These are phyloP conservation scores for Harmothoe impar DNA, from an alignment of 2,888 invertebrate genomes.

Conservation along the genomic window DNA sequence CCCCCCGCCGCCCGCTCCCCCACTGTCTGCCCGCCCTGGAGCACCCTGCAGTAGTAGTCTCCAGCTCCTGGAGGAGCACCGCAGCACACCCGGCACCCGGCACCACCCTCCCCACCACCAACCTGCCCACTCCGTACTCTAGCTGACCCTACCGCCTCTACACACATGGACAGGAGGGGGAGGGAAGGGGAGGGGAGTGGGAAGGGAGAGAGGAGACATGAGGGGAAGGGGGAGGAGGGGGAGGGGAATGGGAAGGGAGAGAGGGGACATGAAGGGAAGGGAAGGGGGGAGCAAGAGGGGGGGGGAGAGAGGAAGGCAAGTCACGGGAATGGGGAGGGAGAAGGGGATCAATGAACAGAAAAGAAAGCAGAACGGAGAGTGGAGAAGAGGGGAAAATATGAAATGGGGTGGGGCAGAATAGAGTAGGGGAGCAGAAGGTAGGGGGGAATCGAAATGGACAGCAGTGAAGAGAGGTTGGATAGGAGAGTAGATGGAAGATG, in stretches of 20 bases:
- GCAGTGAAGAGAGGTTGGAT: too few relatives aligned
- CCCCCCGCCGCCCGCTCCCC: background rate
- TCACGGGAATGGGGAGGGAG: background rate
- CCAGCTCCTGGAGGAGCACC: background rate
- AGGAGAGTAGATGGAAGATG: too few relatives aligned
- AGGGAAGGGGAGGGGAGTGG: background rate
- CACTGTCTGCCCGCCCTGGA: background rate
- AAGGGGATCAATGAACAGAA: too few relatives aligned
- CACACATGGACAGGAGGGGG: background rate
- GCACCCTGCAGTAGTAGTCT: background rate
- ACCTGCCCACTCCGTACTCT: background rate
- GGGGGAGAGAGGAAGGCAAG: background rate
- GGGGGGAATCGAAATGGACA: too few relatives aligned
- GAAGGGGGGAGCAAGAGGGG: constrained; percentile 26
- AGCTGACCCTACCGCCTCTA: background rate
- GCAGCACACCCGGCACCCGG: background rate
- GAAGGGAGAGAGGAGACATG: background rate
- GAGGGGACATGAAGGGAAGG: background rate
- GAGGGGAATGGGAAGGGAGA: background rate
- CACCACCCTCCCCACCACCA: background rate
- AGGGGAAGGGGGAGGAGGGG: background rate
- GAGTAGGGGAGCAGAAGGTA: background rate
- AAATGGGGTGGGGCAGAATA: too few relatives aligned
- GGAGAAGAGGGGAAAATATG: too few relatives aligned
- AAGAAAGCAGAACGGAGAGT: background rate